Evolutionary conservation across 2,888 invertebrate species (phyloP), one percentile per base, ranked within the genome.

Genomic region (Operophtera brumata): DNA sequence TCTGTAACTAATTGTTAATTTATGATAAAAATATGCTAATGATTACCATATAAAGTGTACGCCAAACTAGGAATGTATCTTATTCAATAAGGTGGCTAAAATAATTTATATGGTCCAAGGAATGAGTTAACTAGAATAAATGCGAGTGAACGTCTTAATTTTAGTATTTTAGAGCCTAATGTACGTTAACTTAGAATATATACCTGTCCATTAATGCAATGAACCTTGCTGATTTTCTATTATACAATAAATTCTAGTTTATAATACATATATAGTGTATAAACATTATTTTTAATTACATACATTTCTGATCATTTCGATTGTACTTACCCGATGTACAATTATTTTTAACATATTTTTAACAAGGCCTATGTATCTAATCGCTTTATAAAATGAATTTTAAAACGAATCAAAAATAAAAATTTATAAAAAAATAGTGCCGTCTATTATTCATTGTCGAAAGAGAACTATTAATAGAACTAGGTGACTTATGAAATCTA

Each of bases 401-500:
- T 76, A 82, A 86, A 84, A 84, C 70, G 62, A 78, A 73, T 84
- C 78, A 80, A 84, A 86, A 86, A 85, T 82, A 80, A 84, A 80
- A 68, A 71, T 70, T 68, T 77, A 78, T 80, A 79, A 82, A 79
- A 82, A 77, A 76, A 73, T 58, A 66, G 60, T 66, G 68, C 47
- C 26, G 60, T 72, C 70, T 69, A 69, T 71, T 59, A 67, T 70
- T 73, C 48, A 59, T 59, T 60, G 63, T 30, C 35, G 36, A 54
- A 41, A 30, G 48, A 49, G 14, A 2, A 35, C 14, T 50, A 37
- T 20, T 2, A 20, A 44, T 11, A 30, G 37, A 51, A 44, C 28
- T 45, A 45, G 34, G 8, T 28, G 34, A 40, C 32, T 51, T 44
- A 46, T 62, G 62, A 65, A 62, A 57, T 55, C 64, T 62, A 66